Evolutionary conservation across 2,888 invertebrate species (phyloP), one percentile per base, ranked within the genome.

Genomic region (Dromius quadrimaculatus): DNA sequence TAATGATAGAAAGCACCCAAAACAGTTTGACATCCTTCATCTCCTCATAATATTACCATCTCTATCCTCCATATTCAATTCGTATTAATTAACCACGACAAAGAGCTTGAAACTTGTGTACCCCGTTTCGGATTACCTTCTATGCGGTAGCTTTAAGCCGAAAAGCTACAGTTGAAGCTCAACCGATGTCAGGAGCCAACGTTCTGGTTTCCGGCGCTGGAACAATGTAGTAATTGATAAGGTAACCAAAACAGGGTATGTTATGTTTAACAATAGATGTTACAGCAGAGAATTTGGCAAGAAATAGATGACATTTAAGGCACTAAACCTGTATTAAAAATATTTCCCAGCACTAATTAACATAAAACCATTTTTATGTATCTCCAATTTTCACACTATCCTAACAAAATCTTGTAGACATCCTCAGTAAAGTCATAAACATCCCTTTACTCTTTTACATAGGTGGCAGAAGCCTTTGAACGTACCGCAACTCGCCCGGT

Each of bases 11-110:
- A n/a, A n/a, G n/a, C n/a, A n/a, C n/a, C n/a, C n/a, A n/a, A n/a
- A n/a, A n/a, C n/a, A n/a, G n/a, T n/a, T n/a, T 8, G 3, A 8
- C 28, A 5, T 28, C 28, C 28, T 28, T 28, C 28, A 28, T 28
- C 28, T 28, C 28, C 28, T 3, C 28, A 8, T 3, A 28, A 28
- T 28, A 3, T 8, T 8, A 28, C 8, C 28, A 5, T 8, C 28
- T 28, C 4, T 28, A 28, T 28, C 28, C 20, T 23, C 73, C 72
- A 73, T 74, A 76, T 77, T 77, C 77, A 77, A 77, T 77, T 77
- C 75, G 75, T 76, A 75, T 76, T 76, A 76, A 76, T 76, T 77
- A 76, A 65, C 45, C 32, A n/a, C 45, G 72, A 72, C 72, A 72
- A 74, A 74, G 76, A 74, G 74, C 73, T 73, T 71, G 73, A 72